Base-by-base conservation (phyloP, 2,888 invertebrate species). In the Diadromus collaris region DNA sequence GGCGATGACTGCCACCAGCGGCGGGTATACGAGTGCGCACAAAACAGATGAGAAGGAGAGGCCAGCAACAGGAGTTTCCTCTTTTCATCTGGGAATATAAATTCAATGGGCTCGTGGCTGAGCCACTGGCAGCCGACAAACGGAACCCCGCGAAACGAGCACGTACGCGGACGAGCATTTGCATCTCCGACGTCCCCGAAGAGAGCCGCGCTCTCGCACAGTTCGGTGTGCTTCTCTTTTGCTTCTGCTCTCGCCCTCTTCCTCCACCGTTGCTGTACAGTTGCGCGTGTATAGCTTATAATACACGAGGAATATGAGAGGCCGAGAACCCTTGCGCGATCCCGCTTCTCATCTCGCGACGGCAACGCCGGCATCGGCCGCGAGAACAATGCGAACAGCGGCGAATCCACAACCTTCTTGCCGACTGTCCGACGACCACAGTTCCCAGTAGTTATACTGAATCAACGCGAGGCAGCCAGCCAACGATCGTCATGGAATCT, bases 91-190 rank as follows among this genome's bases (percentile, higher is more conserved):
- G 75, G 69, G 79, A 81, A 80, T 82, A 82, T 83, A 82, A 83
- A 82, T 83, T 82, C 81, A 82, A 81, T 81, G 80, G 81, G 76
- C 75, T n/a, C 79, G 72, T 69, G 73, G 81, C 80, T 70, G 70
- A 64, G 74, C 44, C 79, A 72, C 80, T 78, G 78, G 80, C 81
- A 78, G 82, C 83, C 83, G 83, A 83, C 83, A 83, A 83, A 82
- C 83, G 81, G 76, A 78, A 83, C 79, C 79, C 79, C 76, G 78
- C 70, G 80, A 71, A 82, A 82, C 75, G 76, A 81, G 81, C 80
- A 78, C 78, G 81, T 82, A 83, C 83, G 80, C 73, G 78, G 78
- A 72, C 61, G 79, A 71, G 69, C 81, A 81, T 81, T 82, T 83
- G 83, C 80, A 82, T 83, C 77, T 80, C 58, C 69, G 73, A 69